phyloP scores from a whole-genome alignment of 2,888 invertebrate species.

The Xestia xanthographa region DNA sequence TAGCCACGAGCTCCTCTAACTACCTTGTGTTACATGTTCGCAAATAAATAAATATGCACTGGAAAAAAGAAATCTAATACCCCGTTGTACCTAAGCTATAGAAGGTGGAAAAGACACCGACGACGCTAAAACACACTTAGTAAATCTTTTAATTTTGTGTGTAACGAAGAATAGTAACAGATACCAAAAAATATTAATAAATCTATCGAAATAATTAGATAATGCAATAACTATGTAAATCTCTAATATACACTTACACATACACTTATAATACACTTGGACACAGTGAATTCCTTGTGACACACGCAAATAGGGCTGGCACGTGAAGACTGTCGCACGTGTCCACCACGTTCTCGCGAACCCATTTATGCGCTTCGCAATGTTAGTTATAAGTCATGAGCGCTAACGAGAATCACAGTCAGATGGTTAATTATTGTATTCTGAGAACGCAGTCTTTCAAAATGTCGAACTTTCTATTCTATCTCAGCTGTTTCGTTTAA shows the following conservation, averaged over 20 bases:
- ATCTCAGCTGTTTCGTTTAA: not conserved
- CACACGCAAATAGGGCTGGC: constrained; percentile 62
- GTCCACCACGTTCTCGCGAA: constrained; percentile 62
- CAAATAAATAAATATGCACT: too few species aligned
- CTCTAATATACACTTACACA: too few species aligned
- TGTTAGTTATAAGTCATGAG: constrained; percentile 31
- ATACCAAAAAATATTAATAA: not conserved
- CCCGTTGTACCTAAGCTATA: too few species aligned
- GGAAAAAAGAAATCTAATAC: too few species aligned
- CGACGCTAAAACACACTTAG: too few species aligned
- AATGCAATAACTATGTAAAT: not conserved
- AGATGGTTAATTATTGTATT: not conserved
- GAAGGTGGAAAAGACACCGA: too few species aligned
- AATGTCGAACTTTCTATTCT: too few species aligned
- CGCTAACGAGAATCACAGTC: not conserved
- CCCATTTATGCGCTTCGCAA: constrained; percentile 55
- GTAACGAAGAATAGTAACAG: not conserved
- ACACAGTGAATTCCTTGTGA: constrained; percentile 19
- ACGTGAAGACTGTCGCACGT: constrained; percentile 68
- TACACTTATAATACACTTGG: constrained; percentile 3
- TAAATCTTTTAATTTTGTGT: not conserved
- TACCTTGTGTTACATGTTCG: too few species aligned
- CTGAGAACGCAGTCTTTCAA: too few species aligned
- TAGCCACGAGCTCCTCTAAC: too few species aligned
- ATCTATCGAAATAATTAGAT: not conserved